phyloP scores from a whole-genome alignment of 2,113 vertebrate species.

The Clupea harengus region DNA sequence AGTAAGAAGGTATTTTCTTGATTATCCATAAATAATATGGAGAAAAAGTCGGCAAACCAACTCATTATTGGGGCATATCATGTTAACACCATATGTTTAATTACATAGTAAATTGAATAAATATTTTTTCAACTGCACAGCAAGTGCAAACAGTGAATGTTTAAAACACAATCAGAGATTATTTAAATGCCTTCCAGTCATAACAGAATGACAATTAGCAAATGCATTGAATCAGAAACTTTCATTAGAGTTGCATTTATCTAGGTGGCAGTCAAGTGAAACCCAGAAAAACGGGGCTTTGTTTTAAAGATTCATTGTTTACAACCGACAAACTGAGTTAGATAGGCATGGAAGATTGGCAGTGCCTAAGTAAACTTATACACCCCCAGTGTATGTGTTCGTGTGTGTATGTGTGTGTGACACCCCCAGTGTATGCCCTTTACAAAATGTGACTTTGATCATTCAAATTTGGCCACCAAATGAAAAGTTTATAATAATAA shows the following conservation, averaged over 20 bases:
- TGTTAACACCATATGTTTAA: not conserved
- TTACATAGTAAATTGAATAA: constrained; percentile 2
- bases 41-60: not conserved
- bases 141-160: not conserved
- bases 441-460: not conserved
- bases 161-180: not conserved
- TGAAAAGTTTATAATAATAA: not conserved
- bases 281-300: not conserved
- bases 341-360: constrained; percentile 1
- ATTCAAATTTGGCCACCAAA: not conserved
- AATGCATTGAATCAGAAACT: constrained; percentile 7
- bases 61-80: not conserved
- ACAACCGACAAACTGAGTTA: not conserved
- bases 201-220: not conserved
- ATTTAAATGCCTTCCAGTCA: not conserved
- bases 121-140: not conserved
- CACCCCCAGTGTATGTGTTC: not conserved
- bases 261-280: not conserved
- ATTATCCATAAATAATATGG: not conserved
- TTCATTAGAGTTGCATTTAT: constrained; percentile 2
- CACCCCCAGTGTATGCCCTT: not conserved
- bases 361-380: not conserved
- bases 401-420: too few relatives aligned
- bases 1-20: not conserved
- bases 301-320: not conserved